phyloP scores from a whole-genome alignment of 2,797 vertebrate species.

The Synaphobranchus kaupii region DNA sequence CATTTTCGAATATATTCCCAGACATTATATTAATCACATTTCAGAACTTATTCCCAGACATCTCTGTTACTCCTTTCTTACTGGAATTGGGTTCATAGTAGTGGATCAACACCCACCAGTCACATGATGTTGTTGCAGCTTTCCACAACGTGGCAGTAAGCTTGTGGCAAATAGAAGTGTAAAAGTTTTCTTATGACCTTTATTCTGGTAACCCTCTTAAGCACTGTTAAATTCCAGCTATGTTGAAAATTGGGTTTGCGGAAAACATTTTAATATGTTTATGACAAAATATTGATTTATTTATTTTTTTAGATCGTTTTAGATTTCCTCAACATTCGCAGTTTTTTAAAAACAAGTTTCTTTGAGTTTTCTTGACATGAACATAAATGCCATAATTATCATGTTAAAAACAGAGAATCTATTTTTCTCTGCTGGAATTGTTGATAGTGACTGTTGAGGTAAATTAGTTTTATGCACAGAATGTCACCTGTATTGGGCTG shows the following conservation, averaged over 20 bases:
- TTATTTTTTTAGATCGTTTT: background rate
- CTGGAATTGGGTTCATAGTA: background rate
- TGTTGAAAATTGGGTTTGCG: background rate
- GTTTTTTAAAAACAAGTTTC: background rate
- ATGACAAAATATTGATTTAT: background rate
- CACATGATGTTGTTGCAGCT: background rate
- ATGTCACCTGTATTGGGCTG: constrained; percentile 20
- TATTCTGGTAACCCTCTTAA: background rate
- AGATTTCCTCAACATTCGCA: background rate
- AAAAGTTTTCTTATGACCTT: background rate
- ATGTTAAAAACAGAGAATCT: background rate
- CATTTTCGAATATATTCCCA: background rate
- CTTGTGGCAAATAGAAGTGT: background rate
- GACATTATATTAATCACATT: background rate
- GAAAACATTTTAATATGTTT: background rate
- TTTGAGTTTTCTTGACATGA: no score
- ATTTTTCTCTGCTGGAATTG: background rate
- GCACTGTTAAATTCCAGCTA: background rate
- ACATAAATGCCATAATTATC: background rate
- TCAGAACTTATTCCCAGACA: no score
- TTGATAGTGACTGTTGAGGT: background rate
- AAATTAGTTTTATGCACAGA: background rate
- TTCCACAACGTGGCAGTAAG: background rate
- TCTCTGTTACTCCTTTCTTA: background rate
- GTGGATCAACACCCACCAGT: background rate